Evolutionary conservation across 2,888 invertebrate genomes (phyloP).

Genomic region (Clepsis dumicolana): DNA sequence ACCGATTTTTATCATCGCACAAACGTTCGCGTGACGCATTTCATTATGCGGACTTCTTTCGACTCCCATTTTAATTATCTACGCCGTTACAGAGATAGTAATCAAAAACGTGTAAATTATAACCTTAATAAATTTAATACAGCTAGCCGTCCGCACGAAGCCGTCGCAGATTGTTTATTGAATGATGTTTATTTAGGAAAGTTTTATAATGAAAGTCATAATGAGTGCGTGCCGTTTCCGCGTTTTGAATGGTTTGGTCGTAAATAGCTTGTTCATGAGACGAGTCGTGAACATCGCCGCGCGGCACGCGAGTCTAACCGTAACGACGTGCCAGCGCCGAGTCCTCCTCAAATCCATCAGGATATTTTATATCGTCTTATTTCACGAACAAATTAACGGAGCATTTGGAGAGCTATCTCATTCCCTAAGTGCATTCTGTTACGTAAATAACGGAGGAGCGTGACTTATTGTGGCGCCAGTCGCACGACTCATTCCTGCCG

Average conservation of each 20-base stretch:
- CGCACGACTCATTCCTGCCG: slow-evolving; percentile 47
- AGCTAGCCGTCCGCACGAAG: slow-evolving; percentile 36
- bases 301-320: slow-evolving; percentile 48
- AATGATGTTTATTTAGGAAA: slow-evolving; percentile 45
- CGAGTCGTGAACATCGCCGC: slow-evolving; percentile 51
- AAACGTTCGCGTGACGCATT: slow-evolving; percentile 54
- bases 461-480: slow-evolving; percentile 61
- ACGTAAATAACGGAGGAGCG: slow-evolving; percentile 55
- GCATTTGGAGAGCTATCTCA: slow-evolving; percentile 56
- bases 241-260: slow-evolving; percentile 47
- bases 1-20: slow-evolving; percentile 48
- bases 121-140: slow-evolving; percentile 39
- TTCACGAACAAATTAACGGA: slow-evolving; percentile 53
- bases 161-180: slow-evolving; percentile 33
- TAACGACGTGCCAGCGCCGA: slow-evolving; percentile 29
- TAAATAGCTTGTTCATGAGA: slow-evolving; percentile 50
- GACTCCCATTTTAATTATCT: slow-evolving; percentile 48
- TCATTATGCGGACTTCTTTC: slow-evolving; percentile 50
- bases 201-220: slow-evolving; percentile 26
- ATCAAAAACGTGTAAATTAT: slow-evolving; percentile 40
- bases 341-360: slow-evolving; percentile 16
- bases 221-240: slow-evolving; percentile 47
- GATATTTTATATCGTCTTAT: slow-evolving; percentile 42
- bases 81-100: slow-evolving; percentile 37
- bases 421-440: slow-evolving; percentile 63